A percentile compares a stretch with the other conserved stretches of the same genome.
phyloP scores from a whole-genome alignment of 2,797 vertebrate species.

The Petrocephalus schoutedeni region DNA sequence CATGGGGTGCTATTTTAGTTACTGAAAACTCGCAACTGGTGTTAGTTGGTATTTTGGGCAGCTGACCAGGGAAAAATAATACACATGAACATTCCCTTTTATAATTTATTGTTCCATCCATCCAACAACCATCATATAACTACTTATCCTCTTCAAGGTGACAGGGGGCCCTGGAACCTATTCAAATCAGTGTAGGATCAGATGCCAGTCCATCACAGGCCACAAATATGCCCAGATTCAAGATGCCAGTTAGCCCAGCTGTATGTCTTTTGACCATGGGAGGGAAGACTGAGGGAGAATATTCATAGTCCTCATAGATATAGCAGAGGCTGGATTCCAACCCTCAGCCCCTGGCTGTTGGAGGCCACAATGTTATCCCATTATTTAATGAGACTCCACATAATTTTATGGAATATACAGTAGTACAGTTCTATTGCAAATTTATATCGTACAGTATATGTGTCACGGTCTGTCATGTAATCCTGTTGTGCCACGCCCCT shows the following conservation, averaged over 20 bases:
- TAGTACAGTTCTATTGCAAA: slow-evolving; percentile 4
- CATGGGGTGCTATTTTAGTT: not conserved
- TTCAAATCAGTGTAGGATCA: not conserved
- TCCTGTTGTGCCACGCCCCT: too few relatives aligned
- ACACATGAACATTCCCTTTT: not conserved
- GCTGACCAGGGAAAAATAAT: not conserved
- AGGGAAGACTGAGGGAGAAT: not conserved
- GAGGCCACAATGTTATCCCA: not conserved
- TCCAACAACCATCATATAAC: not conserved
- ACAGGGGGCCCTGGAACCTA: not conserved
- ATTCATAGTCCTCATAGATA: not conserved
- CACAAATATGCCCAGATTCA: not conserved
- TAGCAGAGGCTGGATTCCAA: not conserved
- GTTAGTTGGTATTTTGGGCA: not conserved
- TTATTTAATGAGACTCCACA: slow-evolving; percentile 52
- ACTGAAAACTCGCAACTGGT: not conserved
- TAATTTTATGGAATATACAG: not conserved
- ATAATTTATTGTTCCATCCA: not conserved
- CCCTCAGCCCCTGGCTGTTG: slow-evolving; percentile 53
- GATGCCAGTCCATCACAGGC: not conserved
- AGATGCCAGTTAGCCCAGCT: not conserved
- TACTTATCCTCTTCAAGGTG: not conserved
- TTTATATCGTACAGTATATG: not conserved
- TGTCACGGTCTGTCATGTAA: too few relatives aligned
- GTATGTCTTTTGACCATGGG: not conserved